Evolutionary conservation across 2,797 vertebrate genomes (phyloP).

Genomic region (Acrossocheilus fasciatus): DNA sequence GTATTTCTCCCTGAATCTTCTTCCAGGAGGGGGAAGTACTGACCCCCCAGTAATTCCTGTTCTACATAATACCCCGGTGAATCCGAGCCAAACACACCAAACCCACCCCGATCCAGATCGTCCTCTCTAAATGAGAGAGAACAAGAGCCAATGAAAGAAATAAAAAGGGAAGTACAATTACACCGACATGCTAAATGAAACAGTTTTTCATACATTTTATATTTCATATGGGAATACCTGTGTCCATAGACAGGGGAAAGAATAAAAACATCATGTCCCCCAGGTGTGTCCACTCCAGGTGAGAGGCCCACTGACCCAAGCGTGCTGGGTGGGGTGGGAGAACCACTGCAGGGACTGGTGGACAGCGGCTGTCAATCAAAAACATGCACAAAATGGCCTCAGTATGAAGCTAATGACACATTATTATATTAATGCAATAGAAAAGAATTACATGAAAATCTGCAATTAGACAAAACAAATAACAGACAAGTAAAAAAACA

Average conservation of each 20-base stretch:
- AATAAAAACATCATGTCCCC: slow-evolving; percentile 82
- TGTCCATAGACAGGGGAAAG: slow-evolving; percentile 80
- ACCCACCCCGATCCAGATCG: slow-evolving; percentile 85
- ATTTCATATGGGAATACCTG: slow-evolving; percentile 72
- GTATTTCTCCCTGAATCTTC: slow-evolving; percentile 83
- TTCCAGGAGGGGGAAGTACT: slow-evolving; percentile 89
- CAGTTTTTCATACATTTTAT: neutral
- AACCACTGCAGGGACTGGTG: slow-evolving; percentile 72
- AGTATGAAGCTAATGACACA: neutral
- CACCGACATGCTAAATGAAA: slow-evolving; percentile 28
- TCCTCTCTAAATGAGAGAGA: slow-evolving; percentile 52
- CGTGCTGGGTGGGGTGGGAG: slow-evolving; percentile 79
- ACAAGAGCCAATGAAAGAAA: neutral
- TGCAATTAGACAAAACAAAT: neutral
- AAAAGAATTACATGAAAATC: neutral
- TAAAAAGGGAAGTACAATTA: slow-evolving; percentile 76
- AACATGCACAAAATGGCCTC: slow-evolving; percentile 20
- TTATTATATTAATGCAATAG: neutral
- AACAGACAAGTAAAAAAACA: neutral
- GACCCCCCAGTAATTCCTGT: slow-evolving; percentile 83
- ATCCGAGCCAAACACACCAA: slow-evolving; percentile 86
- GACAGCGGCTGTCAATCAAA: slow-evolving; percentile 76
- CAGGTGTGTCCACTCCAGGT: slow-evolving; percentile 78
- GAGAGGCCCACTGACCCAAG: slow-evolving; percentile 73
- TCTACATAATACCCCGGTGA: slow-evolving; percentile 90